These are phyloP conservation scores for Neolamprologus fasciatus DNA, from an alignment of 2,113 vertebrate species.

Conservation along the genomic window DNA sequence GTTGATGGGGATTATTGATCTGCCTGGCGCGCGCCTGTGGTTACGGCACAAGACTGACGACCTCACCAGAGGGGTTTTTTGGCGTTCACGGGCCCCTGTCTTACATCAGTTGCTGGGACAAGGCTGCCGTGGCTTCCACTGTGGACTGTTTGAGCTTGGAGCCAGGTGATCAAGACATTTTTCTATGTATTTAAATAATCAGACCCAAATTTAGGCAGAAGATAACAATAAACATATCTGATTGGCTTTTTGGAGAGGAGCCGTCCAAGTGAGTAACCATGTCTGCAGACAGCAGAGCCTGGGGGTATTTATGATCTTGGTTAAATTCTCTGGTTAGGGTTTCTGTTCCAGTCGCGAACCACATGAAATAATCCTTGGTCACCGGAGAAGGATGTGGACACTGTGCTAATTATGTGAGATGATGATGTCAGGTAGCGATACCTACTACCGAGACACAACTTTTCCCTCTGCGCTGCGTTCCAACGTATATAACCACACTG, in stretches of 20 bases:
- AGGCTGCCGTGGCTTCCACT: not conserved
- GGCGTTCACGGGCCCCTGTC: slow-evolving; percentile 15
- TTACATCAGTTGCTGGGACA: slow-evolving; percentile 22
- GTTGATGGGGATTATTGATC: slow-evolving; percentile 70
- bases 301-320: slow-evolving; percentile 36
- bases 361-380: slow-evolving; percentile 59
- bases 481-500: slow-evolving; percentile 53
- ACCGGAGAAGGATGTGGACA: slow-evolving; percentile 66
- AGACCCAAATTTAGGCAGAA: slow-evolving; percentile 10
- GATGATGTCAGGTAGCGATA: slow-evolving; percentile 65
- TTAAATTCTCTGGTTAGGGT: slow-evolving; percentile 36
- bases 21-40: slow-evolving; percentile 70
- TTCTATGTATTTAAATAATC: slow-evolving; percentile 38
- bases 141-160: slow-evolving; percentile 3
- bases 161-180: slow-evolving; percentile 31
- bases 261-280: slow-evolving; percentile 6
- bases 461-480: slow-evolving; percentile 10
- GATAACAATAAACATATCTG: slow-evolving; percentile 57
- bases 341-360: slow-evolving; percentile 54
- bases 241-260: slow-evolving; percentile 39
- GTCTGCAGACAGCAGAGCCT: slow-evolving; percentile 34
- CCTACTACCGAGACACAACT: slow-evolving; percentile 42
- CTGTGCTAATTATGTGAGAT: slow-evolving; percentile 63
- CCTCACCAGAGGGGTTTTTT: slow-evolving; percentile 64
- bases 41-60: slow-evolving; percentile 61